Conservation (phyloP, 2,113 vertebrate species). For the Lanius collurio region DNA sequence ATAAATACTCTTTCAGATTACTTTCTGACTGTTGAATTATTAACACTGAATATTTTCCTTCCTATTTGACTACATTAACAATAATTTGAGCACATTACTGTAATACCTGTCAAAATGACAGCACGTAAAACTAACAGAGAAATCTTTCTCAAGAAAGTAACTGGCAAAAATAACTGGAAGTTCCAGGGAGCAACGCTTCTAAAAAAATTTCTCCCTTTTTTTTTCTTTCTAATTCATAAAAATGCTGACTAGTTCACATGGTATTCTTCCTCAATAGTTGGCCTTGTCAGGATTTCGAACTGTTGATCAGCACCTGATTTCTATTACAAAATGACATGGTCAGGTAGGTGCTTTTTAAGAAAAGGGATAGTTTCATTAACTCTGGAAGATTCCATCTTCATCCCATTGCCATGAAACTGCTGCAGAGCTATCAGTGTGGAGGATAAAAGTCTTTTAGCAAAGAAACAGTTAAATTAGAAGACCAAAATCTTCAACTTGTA, state of each 20-base stretch:
- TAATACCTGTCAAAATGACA: not conserved
- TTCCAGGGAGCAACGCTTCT: not conserved
- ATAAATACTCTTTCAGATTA: not conserved
- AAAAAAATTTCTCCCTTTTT: not conserved
- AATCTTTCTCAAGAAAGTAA: not conserved
- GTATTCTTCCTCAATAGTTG: not conserved
- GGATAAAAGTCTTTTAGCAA: not conserved
- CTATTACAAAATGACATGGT: not conserved
- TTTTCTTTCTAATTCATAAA: not conserved
- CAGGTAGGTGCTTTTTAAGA: not conserved
- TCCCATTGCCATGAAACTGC: not conserved
- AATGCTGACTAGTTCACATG: not conserved
- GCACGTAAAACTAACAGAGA: not conserved
- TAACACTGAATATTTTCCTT: not conserved
- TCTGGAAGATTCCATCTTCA: not conserved
- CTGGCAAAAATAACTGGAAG: not conserved
- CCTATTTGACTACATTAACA: constrained; percentile 1
- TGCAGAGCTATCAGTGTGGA: not conserved
- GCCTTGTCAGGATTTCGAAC: not conserved
- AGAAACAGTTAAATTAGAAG: constrained; percentile 11
- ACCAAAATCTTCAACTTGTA: not conserved
- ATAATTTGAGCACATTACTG: not conserved
- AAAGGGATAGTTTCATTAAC: not conserved
- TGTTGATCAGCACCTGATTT: not conserved
- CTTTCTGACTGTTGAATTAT: constrained; percentile 1